Base-by-base conservation (phyloP, 2,113 vertebrate species). In the Cavia aperea region DNA sequence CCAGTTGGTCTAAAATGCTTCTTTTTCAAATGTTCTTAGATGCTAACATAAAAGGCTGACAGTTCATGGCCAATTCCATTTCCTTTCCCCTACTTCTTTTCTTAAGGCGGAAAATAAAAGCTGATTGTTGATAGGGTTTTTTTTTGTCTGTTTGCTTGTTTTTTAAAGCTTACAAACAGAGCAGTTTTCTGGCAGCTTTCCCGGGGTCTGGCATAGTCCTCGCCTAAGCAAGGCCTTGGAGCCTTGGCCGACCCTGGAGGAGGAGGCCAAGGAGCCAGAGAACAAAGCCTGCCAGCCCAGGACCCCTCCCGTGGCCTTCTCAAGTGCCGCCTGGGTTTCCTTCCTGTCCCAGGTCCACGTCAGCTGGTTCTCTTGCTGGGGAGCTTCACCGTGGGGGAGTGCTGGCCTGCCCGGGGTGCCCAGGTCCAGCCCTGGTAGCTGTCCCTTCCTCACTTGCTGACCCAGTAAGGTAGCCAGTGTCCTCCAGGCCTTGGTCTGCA, bases 151-250 rank as follows among this genome's bases (percentile, higher is more conserved):
- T 79, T 51, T 24, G n/a, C 75, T 56, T 36, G 85, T 62, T 49
- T 92, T 86, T 65, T 81, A 77, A 88, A 75, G 51, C 15, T 93
- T 81, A 54, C 36, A 81, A 81, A 36, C 24, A 23, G 23, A 73
- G 46, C 31, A 29, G 66, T 36, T 1, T 0, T 70, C 11, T 18
- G 31, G 51, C n/a, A 46, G 18, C 36, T 0, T 15, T 43, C 2
- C 49, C 81, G 68, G 68, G 7, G 39, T n/a, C n/a, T 21, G 11
- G 15, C 39, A 36, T 21, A 24, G 46, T n/a, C 29, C 39, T 14
- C 5, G 66, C 92, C 46, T 26, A 18, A 43, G 19, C 84, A 2
- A 49, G 79, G 31, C 54, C 49, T 10, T 16, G n/a, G 84, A n/a
- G 13, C 15, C 23, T 18, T 72, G 31, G 13, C 54, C 70, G 62